Evolutionary conservation across 2,113 vertebrate genomes (phyloP), one percentile per base, ranked within the genome.

Genomic region (Anolis sagrei): DNA sequence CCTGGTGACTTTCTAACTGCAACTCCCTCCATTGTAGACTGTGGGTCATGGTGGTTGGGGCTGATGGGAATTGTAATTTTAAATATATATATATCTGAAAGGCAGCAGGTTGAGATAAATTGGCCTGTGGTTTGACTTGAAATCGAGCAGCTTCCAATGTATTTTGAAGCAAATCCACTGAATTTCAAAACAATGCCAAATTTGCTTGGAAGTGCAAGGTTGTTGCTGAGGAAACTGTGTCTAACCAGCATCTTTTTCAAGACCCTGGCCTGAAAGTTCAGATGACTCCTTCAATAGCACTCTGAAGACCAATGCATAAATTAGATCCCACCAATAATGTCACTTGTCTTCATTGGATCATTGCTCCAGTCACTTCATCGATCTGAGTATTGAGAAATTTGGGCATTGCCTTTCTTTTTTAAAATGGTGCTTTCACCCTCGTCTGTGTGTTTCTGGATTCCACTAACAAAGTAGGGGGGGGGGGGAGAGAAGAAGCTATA

Each of bases 191-290:
- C 64, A 34, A 61, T 49, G 82, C 39, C n/a, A 88, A 44, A 39
- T 51, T 81, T 79, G 80, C 74, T 72, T n/a, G 66, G 32, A 91
- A 88, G 25, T 64, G 79, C n/a, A 81, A 49, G 80, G 70, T 85
- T 70, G 80, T 84, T 92, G 82, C 87, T 90, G 84, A 83, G 83
- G 91, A 92, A 91, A 90, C 79, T 76, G 64, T 88, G 88, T 86
- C 90, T 89, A 81, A 69, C 58, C 49, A 79, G 34, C 34, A 34
- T 29, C 73, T 86, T 89, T 39, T 89, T 83, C 1, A 74, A 44
- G 44, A 75, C 19, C 54, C 84, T 83, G n/a, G 84, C 76, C 89
- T 79, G 62, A 85, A 86, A 25, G 83, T 80, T 89, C 74, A 73
- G 87, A 87, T 72, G 61, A 79, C 82, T 5, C 2, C 16, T 72